Percentiles rank a stretch among this genome's conserved stretches.
These are phyloP conservation scores for Falco columbarius DNA, from an alignment of 2,797 vertebrate genomes.

Conservation along the genomic window DNA sequence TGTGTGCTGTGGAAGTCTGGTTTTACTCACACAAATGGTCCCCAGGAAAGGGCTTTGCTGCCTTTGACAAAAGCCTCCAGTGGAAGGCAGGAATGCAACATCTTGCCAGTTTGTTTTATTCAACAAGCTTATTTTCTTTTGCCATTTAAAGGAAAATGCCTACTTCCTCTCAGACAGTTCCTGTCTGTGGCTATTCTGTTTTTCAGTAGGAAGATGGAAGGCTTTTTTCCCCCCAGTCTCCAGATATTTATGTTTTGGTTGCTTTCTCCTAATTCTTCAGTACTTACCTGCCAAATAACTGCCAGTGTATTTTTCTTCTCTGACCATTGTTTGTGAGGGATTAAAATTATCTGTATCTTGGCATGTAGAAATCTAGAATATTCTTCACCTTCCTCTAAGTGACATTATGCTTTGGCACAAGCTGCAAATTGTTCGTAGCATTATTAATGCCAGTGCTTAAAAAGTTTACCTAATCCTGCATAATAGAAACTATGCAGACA, in stretches of 20 bases:
- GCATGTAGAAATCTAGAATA: neutral
- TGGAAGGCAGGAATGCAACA: neutral
- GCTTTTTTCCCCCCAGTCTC: neutral
- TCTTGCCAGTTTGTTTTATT: conserved; percentile 14
- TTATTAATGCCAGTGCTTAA: neutral
- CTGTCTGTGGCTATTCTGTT: neutral
- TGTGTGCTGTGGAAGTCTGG: neutral
- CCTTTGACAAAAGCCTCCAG: neutral
- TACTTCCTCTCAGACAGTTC: neutral
- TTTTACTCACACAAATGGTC: neutral
- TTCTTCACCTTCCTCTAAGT: neutral
- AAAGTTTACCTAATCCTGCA: neutral
- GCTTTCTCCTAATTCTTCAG: conserved; percentile 19
- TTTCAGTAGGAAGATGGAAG: neutral
- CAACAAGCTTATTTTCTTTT: neutral
- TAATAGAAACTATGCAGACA: neutral
- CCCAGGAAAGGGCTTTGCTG: neutral
- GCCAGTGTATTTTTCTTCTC: neutral
- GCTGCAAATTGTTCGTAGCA: neutral
- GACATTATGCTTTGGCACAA: neutral
- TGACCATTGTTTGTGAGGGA: neutral
- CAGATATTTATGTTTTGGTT: neutral
- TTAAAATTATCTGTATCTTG: conserved; percentile 28
- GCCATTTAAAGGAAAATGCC: conserved; percentile 7
- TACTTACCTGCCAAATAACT: conserved; percentile 15